Base-by-base conservation (phyloP, 2,113 vertebrate genomes). In the Dipodomys spectabilis region DNA sequence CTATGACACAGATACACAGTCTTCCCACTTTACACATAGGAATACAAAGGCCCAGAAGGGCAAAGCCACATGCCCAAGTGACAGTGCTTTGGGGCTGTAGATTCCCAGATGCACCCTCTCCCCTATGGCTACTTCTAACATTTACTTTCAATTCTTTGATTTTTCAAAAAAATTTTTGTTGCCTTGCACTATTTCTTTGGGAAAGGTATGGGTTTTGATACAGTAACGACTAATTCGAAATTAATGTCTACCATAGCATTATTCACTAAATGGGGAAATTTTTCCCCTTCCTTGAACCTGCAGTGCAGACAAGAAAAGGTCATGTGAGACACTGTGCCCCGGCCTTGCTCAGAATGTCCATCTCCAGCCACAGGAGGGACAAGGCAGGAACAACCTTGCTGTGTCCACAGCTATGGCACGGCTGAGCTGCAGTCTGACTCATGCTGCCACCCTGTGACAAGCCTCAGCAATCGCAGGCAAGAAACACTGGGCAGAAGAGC, bases 381-480 rank as follows among this genome's bases (percentile, higher is more conserved):
- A 1, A 4, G 30, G 45, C 13, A 2, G 72, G 75, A 64, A 64
- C 88, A 65, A n/a, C n/a, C 78, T 0, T 0, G 85, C 72, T 84
- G 72, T 18, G 82, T 78, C 92, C 69, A 16, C 2, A 28, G 35
- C 82, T 49, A 6, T 30, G 45, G 44, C 15, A 35, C 18, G 91
- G 71, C 74, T 53, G 18, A 62, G 87, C 32, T 0, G 18, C 80
- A 65, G 97, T 98, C 97, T 98, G 98, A 97, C 97, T 97, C 96
- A 97, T 98, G 98, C 98, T 98, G 98, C 98, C 98, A 98, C 97
- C 98, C 97, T 98, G 98, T 98, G 98, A 98, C 98, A 60, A 97
- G 86, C 93, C 45, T 32, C 69, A 91, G 98, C 92, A 98, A 98
- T 97, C 73, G 90, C 98, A 98, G 94, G 93, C 68, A 30, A 86